These are phyloP conservation scores for Danaus plexippus DNA, from an alignment of 1,140 invertebrate genomes.

Conservation along the genomic window DNA sequence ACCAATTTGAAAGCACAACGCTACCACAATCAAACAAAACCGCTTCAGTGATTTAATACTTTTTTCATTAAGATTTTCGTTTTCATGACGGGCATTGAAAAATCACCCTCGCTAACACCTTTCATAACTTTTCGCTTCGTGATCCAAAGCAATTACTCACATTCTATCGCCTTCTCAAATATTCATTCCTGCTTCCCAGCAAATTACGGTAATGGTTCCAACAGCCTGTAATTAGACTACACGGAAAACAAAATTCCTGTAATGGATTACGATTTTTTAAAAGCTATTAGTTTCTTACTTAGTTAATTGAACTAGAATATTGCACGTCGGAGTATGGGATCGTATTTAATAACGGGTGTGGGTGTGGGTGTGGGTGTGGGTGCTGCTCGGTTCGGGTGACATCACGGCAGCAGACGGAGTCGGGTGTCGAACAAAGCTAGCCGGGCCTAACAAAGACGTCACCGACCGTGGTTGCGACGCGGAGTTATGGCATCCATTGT, in stretches of 20 bases:
- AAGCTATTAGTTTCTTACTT: slow-evolving; percentile 30
- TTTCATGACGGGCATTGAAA: slow-evolving; percentile 52
- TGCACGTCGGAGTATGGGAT: slow-evolving; percentile 24
- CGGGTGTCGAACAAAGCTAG: slow-evolving; percentile 55
- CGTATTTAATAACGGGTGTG: slow-evolving; percentile 32
- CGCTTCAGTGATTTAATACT: slow-evolving; percentile 47
- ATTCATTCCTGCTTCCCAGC: slow-evolving; percentile 67
- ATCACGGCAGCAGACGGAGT: slow-evolving; percentile 54
- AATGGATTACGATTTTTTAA: slow-evolving; percentile 23
- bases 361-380: slow-evolving; percentile 28
- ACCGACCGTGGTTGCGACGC: slow-evolving; percentile 64
- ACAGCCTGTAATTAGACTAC: slow-evolving; percentile 60
- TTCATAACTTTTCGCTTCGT: slow-evolving; percentile 72
- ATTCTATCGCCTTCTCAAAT: slow-evolving; percentile 69
- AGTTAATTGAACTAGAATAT: slow-evolving; percentile 35
- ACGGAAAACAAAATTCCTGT: slow-evolving; percentile 39
- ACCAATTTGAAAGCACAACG: slow-evolving; percentile 4
- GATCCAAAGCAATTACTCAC: slow-evolving; percentile 67
- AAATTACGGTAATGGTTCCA: slow-evolving; percentile 65
- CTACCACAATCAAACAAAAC: slow-evolving; percentile 3
- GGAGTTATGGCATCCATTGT: slow-evolving; percentile 70
- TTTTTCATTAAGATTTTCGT: slow-evolving; percentile 66
- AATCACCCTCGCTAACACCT: slow-evolving; percentile 60
- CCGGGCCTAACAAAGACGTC: slow-evolving; percentile 66
- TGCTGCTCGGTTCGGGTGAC: slow-evolving; percentile 31